These are phyloP conservation scores for Machaerirhynchus nigripectus DNA, from an alignment of 2,113 vertebrate species.

Conservation along the genomic window DNA sequence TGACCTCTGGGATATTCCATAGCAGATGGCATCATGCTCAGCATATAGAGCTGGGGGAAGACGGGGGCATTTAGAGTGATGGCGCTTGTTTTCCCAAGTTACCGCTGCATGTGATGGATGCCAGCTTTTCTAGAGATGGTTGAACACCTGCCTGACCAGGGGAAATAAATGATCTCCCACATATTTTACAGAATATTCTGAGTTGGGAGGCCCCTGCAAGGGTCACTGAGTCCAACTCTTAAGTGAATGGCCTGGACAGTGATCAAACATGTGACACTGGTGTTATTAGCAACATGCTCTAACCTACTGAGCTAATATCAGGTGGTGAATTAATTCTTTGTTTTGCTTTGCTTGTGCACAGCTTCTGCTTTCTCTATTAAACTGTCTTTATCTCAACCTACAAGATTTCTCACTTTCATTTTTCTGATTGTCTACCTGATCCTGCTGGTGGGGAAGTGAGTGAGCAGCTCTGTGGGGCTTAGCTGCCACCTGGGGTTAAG, in stretches of 20 bases:
- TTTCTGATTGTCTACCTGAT: background rate
- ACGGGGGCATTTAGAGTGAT: background rate
- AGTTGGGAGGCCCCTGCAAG: background rate
- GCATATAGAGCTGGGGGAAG: background rate
- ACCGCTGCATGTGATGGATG: accelerated
- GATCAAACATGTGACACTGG: accelerated
- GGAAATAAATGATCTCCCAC: background rate
- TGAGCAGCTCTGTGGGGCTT: accelerated
- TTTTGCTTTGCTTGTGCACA: background rate
- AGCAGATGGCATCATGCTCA: background rate
- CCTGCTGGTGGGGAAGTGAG: background rate
- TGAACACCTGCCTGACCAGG: background rate
- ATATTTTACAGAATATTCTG: background rate
- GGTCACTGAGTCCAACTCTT: background rate
- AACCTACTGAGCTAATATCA: background rate
- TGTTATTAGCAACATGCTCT: background rate
- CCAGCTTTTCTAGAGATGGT: background rate
- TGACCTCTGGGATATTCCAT: background rate
- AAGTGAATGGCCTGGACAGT: background rate
- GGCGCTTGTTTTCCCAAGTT: background rate
- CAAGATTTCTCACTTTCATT: background rate
- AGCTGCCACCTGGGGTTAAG: background rate
- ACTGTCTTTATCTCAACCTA: background rate
- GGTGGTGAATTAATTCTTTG: background rate
- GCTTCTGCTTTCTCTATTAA: background rate